Evolutionary conservation across 2,113 vertebrate genomes (phyloP).

Genomic region (Phainopepla nitens): DNA sequence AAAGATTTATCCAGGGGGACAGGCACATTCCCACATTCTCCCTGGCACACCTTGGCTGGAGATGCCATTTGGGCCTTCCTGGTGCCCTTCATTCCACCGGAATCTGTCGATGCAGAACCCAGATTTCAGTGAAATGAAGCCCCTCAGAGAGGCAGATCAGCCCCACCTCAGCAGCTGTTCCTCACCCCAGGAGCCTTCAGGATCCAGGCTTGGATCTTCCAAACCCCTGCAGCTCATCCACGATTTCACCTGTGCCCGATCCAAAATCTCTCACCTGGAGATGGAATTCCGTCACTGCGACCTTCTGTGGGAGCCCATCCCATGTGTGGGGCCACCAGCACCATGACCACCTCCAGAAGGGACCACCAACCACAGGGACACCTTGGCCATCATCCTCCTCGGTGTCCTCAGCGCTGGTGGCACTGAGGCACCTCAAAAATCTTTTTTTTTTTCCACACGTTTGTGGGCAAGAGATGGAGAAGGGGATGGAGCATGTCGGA

Average conservation of each 20-base stretch:
- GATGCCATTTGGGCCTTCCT: neutral
- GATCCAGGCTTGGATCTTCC: neutral
- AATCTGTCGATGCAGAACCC: conserved; percentile 14
- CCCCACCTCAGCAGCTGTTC: neutral
- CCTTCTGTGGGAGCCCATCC: neutral
- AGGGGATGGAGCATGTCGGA: neutral
- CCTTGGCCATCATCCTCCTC: neutral
- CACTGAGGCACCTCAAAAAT: neutral
- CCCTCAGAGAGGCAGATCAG: neutral
- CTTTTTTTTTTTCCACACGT: accelerated
- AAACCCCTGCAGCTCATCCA: accelerated
- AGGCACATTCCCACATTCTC: neutral
- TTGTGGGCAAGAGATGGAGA: neutral
- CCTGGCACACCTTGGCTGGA: neutral
- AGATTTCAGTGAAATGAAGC: conserved; percentile 68
- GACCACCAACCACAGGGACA: too few species aligned
- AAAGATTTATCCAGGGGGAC: neutral
- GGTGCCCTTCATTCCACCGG: conserved; percentile 68
- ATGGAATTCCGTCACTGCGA: neutral
- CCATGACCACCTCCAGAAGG: neutral
- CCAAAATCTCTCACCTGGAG: neutral
- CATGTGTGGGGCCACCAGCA: neutral
- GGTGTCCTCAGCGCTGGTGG: neutral
- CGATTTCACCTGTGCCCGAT: accelerated
- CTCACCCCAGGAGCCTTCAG: neutral